phyloP scores from a whole-genome alignment of 2,797 vertebrate genomes.

The Pitangus sulphuratus region DNA sequence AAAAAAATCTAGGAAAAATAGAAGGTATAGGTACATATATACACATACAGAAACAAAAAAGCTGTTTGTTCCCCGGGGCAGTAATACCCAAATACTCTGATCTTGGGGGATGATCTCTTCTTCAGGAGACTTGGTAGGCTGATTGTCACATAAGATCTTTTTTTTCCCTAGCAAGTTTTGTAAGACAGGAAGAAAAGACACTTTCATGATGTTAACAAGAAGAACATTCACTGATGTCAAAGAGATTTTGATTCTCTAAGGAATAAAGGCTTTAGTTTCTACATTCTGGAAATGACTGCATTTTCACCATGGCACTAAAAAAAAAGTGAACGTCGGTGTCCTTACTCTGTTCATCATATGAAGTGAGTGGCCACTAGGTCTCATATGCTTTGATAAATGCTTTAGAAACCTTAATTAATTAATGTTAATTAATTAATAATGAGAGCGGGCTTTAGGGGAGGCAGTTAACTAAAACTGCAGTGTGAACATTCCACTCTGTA shows the following conservation, averaged over 20 bases:
- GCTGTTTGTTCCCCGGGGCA: background rate
- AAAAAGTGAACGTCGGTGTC: background rate
- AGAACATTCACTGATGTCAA: background rate
- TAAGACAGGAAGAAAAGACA: background rate
- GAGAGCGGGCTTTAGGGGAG: background rate
- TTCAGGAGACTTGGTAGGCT: background rate
- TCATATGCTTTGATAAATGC: background rate
- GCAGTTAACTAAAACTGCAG: background rate
- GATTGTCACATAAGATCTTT: background rate
- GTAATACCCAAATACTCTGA: background rate
- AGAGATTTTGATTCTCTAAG: background rate
- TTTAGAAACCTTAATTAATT: background rate
- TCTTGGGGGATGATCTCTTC: background rate
- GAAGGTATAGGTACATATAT: accelerated
- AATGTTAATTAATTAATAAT: background rate
- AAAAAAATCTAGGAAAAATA: background rate
- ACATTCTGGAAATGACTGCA: background rate
- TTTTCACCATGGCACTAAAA: background rate
- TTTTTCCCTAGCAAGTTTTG: background rate
- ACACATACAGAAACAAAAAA: background rate
- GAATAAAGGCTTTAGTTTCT: background rate
- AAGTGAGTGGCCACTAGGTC: background rate
- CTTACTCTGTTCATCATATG: background rate
- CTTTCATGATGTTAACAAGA: background rate
- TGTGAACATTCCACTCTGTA: background rate